These are phyloP conservation scores for Pitta sordida DNA, from an alignment of 2,113 vertebrate species.

Conservation along the genomic window DNA sequence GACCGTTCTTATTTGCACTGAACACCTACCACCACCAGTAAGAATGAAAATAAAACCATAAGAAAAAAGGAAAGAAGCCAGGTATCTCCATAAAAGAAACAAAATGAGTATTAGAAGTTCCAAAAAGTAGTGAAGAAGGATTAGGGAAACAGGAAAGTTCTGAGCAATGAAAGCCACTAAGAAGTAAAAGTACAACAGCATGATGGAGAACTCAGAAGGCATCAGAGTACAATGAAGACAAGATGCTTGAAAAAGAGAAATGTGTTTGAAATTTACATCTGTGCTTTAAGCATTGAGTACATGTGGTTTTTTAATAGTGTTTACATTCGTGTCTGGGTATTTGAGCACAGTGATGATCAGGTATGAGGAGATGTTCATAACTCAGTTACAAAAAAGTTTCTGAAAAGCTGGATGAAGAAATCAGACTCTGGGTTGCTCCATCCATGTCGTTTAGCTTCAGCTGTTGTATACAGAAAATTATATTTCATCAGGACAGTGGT, in stretches of 20 bases:
- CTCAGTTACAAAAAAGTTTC: neutral
- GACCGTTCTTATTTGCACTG: neutral
- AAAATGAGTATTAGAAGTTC: neutral
- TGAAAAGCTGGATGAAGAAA: neutral
- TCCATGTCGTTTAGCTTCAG: neutral
- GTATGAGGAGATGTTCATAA: neutral
- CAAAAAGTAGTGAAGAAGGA: neutral
- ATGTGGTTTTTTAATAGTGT: neutral
- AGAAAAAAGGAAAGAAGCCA: neutral
- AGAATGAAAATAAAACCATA: neutral
- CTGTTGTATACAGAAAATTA: accelerated
- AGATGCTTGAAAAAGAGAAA: neutral
- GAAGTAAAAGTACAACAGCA: neutral
- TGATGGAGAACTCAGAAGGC: neutral
- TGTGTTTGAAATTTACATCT: neutral
- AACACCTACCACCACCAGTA: neutral
- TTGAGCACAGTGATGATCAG: neutral
- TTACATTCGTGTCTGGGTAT: neutral
- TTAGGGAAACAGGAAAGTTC: neutral
- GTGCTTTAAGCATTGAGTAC: neutral
- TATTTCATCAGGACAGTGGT: neutral
- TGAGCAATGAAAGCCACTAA: neutral
- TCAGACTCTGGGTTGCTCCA: neutral
- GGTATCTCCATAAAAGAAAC: neutral
- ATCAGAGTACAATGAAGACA: neutral